A percentile compares a stretch with the other conserved stretches of the same genome.
Evolutionary conservation across 2,888 invertebrate species (phyloP).

Genomic region (Idaea biselata): DNA sequence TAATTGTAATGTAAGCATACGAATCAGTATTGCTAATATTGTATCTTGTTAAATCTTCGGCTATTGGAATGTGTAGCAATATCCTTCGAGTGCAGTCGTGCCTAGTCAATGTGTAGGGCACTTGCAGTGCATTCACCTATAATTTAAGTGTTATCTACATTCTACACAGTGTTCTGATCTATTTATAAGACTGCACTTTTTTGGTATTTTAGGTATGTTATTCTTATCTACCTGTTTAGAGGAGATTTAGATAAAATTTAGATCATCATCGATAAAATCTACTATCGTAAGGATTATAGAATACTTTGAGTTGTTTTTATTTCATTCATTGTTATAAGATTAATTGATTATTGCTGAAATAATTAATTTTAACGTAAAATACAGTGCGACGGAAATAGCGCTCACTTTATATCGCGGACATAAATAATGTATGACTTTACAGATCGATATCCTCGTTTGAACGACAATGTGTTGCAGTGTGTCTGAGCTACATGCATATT

Average conservation of each 20-base stretch:
- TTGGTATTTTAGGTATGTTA: not conserved
- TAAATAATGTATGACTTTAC: not conserved
- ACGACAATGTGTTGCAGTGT: not conserved
- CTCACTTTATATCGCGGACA: not conserved
- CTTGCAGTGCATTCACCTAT: conserved; percentile 44
- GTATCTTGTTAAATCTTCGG: conserved; percentile 25
- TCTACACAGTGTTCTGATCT: conserved; percentile 15
- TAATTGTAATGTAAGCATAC: conserved; percentile 12
- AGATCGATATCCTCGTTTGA: not conserved
- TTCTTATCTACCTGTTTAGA: not conserved
- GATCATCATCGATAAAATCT: not conserved
- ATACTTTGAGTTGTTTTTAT: not conserved
- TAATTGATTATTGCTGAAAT: not conserved
- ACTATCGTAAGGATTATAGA: not conserved
- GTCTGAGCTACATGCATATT: not conserved
- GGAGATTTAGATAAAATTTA: not conserved
- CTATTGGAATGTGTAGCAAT: conserved; percentile 43
- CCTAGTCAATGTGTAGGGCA: conserved; percentile 29
- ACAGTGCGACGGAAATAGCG: not conserved
- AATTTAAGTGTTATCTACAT: conserved; percentile 40
- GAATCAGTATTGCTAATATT: conserved; percentile 24
- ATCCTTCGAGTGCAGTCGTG: conserved; percentile 40
- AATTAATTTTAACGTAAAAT: not conserved
- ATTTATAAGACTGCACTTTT: not conserved
- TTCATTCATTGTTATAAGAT: not conserved